Conservation (phyloP, 2,797 vertebrate species). For the Psittacula derbiana region DNA sequence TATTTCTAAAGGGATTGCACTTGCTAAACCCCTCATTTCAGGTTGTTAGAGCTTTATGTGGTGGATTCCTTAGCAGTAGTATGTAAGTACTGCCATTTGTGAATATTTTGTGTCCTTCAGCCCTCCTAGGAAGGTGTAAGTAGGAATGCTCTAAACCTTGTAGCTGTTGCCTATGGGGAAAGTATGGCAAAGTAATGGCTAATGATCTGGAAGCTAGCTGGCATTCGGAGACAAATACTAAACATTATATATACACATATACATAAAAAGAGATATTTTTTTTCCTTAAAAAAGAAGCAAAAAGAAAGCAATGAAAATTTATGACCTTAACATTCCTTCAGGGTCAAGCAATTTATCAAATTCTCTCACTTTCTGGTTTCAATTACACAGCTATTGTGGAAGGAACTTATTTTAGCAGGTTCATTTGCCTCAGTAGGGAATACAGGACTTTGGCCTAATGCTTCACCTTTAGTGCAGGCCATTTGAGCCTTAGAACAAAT, state of each 20-base stretch:
- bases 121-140: constrained; percentile 1
- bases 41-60: background rate
- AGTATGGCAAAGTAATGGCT: constrained; percentile 14
- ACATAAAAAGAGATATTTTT: background rate
- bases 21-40: constrained; percentile 7
- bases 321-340: constrained; percentile 95
- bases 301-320: constrained; percentile 92
- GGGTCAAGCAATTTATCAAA: constrained; percentile 99
- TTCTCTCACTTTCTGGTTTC: constrained; percentile 98
- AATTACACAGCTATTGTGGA: constrained; percentile 97
- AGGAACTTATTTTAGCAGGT: constrained; percentile 98
- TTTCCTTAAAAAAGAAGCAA: background rate
- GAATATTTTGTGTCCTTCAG: background rate
- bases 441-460: constrained; percentile 87
- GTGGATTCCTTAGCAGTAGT: constrained; percentile 1
- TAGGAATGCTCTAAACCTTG: constrained; percentile 4
- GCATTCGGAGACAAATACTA: constrained; percentile 70
- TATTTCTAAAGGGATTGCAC: constrained; percentile 27
- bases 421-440: constrained; percentile 97
- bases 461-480: constrained; percentile 84
- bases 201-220: constrained; percentile 66
- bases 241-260: constrained; percentile 54
- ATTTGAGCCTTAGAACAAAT: constrained; percentile 87
- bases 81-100: background rate
- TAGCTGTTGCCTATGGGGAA: constrained; percentile 36